Evolutionary conservation across 2,113 vertebrate genomes (phyloP).

Genomic region (Vireo altiloquus): DNA sequence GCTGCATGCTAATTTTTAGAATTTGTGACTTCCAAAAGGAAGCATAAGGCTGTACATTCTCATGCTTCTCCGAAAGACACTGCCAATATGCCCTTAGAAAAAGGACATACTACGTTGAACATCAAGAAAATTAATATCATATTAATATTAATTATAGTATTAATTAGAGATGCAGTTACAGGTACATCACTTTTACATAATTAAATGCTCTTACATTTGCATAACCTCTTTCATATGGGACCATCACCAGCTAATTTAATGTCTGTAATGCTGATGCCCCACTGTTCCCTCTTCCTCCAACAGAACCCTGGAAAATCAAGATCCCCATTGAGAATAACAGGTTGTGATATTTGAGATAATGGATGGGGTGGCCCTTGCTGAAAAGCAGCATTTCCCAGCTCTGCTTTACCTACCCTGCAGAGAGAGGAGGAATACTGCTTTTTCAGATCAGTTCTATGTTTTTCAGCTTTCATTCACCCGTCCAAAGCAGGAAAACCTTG

Average conservation of each 20-base stretch:
- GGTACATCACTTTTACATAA: background rate
- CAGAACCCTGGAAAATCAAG: background rate
- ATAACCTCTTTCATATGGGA: background rate
- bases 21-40: background rate
- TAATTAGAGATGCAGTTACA: background rate
- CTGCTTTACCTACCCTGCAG: background rate
- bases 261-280: background rate
- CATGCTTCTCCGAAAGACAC: background rate
- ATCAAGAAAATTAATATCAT: background rate
- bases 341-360: background rate
- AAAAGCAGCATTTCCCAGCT: background rate
- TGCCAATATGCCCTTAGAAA: background rate
- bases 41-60: background rate
- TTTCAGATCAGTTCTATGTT: background rate
- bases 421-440: background rate
- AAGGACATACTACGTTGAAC: background rate
- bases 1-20: background rate
- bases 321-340: background rate
- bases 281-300: background rate
- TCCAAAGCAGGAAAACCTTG: background rate
- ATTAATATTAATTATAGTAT: background rate
- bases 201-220: background rate
- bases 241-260: background rate
- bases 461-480: background rate
- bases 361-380: background rate